Evolutionary conservation across 2,113 vertebrate species (phyloP), one percentile per base, ranked within the genome.

Genomic region (Symphodus melops): DNA sequence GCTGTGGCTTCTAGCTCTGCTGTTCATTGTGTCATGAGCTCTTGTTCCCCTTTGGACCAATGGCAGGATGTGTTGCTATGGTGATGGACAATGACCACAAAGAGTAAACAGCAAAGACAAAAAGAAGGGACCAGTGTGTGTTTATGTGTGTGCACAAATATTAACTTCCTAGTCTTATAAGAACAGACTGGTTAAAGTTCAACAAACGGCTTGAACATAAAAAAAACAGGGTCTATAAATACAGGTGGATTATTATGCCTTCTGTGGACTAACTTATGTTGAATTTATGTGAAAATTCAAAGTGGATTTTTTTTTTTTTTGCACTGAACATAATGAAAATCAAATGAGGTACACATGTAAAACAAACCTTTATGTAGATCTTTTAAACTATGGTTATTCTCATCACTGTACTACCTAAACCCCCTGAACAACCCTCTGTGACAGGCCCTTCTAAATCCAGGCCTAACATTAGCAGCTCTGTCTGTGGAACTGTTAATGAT

Each of bases 31-130:
- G 65, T 72, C 20, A 69, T 72, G 28, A 67, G 65, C 54, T 63
- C 61, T 63, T 64, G 54, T 88, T 86, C 82, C 78, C 57, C 67
- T 75, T 85, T 68, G 49, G 36, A 79, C 57, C 66, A 77, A 70
- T 52, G 60, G 81, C 86, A 84, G 87, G 82, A 91, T 83, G 69
- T 84, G 89, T 90, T 86, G 68, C 89, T 64, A 90, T 91, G 87
- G 84, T 28, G 72, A 92, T 57, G 76, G 81, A 86, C 89, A 88
- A 87, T 90, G 87, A 84, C 87, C 84, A 61, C 67, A 70, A 59
- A 84, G 86, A 72, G 86, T 88, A 91, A 90, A 91, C 81, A 86
- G 62, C 56, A 28, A 60, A 82, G 65, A 74, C 65, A 76, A 74
- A 86, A 79, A 79, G 57, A 76, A 77, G 46, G 55, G 73, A 73